These are phyloP conservation scores for Drosophila arizonae DNA, from an alignment of 1,140 invertebrate species.

Conservation along the genomic window DNA sequence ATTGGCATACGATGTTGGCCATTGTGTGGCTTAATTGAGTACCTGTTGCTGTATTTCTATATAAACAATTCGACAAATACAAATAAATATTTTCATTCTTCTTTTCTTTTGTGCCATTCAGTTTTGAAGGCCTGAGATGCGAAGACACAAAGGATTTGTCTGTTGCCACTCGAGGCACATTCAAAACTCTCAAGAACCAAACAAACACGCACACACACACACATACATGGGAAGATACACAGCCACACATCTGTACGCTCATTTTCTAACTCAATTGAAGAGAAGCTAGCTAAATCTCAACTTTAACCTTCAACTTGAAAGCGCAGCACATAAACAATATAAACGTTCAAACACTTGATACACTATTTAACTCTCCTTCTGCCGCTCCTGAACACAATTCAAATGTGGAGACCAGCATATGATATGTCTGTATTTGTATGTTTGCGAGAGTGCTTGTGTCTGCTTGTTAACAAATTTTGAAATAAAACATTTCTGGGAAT, in stretches of 20 bases:
- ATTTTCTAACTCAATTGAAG: conserved; percentile 42
- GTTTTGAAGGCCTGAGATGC: conserved; percentile 7
- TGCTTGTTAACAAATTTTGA: conserved; percentile 77
- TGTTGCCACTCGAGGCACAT: conserved; percentile 33
- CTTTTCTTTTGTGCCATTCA: conserved; percentile 23
- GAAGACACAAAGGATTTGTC: conserved; percentile 41
- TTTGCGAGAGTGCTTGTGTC: conserved; percentile 31
- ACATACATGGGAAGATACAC: conserved; percentile 1
- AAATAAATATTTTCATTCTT: conserved; percentile 12
- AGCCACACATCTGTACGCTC: conserved; percentile 20
- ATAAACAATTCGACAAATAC: conserved; percentile 9
- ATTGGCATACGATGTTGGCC: neutral
- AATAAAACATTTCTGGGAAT: conserved; percentile 76
- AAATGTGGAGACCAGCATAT: conserved; percentile 1
- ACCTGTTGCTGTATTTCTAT: neutral
- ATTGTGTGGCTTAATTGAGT: neutral
- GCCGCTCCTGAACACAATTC: conserved; percentile 1
- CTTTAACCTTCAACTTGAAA: conserved; percentile 76
- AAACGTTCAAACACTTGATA: conserved; percentile 69
- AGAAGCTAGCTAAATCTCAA: conserved; percentile 48
- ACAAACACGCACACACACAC: neutral
- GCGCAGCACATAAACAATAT: conserved; percentile 38
- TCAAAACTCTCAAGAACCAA: conserved; percentile 23
- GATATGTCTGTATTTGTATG: neutral
- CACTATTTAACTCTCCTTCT: conserved; percentile 46